Evolutionary conservation across 2,888 invertebrate genomes (phyloP).

Genomic region (Didymodactylos carnosus): DNA sequence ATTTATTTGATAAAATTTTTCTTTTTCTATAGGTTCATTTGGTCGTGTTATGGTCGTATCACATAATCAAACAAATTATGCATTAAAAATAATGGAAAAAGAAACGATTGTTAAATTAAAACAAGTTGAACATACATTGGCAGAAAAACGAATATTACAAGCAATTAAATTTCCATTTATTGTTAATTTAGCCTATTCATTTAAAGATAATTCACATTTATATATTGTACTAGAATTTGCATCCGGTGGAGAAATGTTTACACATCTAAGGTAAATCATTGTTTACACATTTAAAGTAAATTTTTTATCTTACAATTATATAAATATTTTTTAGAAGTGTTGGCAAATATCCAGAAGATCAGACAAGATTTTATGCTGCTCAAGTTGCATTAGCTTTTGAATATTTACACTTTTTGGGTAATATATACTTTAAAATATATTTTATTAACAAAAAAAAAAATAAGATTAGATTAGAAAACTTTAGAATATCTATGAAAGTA

Average conservation of each 20-base stretch:
- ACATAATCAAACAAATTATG: background rate
- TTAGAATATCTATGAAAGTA: too few relatives aligned
- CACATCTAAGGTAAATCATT: conserved; percentile 10
- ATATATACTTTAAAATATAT: background rate
- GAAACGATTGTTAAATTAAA: conserved; percentile 13
- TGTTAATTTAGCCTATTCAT: conserved; percentile 8
- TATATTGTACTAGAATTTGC: conserved; percentile 13
- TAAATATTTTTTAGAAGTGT: background rate
- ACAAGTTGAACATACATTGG: conserved; percentile 13
- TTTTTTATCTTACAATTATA: background rate
- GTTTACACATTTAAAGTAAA: too few relatives aligned
- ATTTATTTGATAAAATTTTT: too few relatives aligned
- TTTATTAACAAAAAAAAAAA: background rate
- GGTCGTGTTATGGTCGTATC: conserved; percentile 9
- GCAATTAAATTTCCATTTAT: conserved; percentile 14
- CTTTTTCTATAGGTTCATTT: too few relatives aligned
- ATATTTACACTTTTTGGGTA: conserved; percentile 11
- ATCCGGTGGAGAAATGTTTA: conserved; percentile 13
- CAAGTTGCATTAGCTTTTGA: conserved; percentile 13
- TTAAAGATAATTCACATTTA: conserved; percentile 14
- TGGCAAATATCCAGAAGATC: conserved; percentile 11
- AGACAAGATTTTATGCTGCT: conserved; percentile 11
- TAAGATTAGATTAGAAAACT: background rate
- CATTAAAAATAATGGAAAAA: conserved; percentile 12
- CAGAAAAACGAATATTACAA: conserved; percentile 7